These are phyloP conservation scores for Leucopternis melanops DNA, from an alignment of 2,113 vertebrate genomes.

Conservation along the genomic window DNA sequence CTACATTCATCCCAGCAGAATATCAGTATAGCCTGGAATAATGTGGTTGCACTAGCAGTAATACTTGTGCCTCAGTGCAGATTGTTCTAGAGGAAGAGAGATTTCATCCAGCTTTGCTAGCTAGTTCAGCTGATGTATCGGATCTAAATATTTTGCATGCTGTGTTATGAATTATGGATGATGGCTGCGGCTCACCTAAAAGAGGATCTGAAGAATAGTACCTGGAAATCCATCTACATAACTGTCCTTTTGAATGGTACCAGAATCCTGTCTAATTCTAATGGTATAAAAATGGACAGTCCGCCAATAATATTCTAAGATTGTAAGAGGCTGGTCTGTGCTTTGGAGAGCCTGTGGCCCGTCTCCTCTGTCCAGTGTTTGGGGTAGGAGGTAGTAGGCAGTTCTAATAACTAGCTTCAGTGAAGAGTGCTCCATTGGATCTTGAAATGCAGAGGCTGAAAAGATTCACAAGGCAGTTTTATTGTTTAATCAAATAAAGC, in stretches of 20 bases:
- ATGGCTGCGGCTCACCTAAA: not conserved
- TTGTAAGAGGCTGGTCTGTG: too few relatives aligned
- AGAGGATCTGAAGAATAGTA: not conserved
- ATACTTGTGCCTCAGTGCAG: not conserved
- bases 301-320: not conserved
- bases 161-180: fast-evolving
- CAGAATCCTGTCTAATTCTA: not conserved
- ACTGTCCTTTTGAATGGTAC: not conserved
- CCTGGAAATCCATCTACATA: not conserved
- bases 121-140: not conserved
- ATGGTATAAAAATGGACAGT: not conserved
- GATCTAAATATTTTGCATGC: not conserved
- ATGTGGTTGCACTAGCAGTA: not conserved
- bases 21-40: not conserved
- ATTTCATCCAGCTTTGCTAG: not conserved
- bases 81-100: not conserved
- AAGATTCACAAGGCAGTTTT: not conserved
- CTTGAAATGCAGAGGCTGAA: not conserved
- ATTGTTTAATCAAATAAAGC: not conserved
- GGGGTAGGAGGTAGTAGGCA: fast-evolving
- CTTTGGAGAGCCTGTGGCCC: too few relatives aligned
- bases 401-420: not conserved
- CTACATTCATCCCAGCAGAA: not conserved
- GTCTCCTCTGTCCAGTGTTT: not conserved
- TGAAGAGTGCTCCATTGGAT: not conserved